Evolutionary conservation across 2,888 invertebrate species (phyloP), one percentile per base, ranked within the genome.

Genomic region (Diadromus collaris): DNA sequence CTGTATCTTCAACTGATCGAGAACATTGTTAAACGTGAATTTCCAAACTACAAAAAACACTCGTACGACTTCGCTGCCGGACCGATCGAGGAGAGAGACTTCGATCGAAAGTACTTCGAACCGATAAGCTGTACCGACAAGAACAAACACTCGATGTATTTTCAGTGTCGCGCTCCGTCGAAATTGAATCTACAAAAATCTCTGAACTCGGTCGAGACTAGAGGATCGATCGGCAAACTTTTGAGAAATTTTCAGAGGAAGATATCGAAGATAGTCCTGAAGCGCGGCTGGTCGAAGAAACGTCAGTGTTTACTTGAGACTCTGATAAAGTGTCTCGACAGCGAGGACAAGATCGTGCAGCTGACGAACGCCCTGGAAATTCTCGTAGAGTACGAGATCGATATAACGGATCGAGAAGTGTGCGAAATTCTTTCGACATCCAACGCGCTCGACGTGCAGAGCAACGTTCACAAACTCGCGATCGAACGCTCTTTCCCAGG

Each of bases 381-480:
- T 16, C 29, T 70, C 7, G 4, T 34, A 16, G 69, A 70, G 0
- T 70, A 70, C 34, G 58, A 48, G 32, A 58, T 70, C 32, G 10
- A 60, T 9, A n/a, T 58, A 13, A 34, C 46, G 16, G 32, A 70
- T 16, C 7, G 3, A 6, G 3, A 60, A 19, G 9, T 60, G 7
- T 60, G n/a, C 21, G 13, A 70, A 4, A 44, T 60, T 0, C 46
- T 60, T 21, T 46, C 46, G 4, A 7, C 16, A 6, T 46, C 69
- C 9, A 46, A 24, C 5, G 44, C 69, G 1, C 32, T 29, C 13
- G 44, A 70, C 32, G 19, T 70, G 32, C 69, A 46, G 60, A 34
- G 16, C 3, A 32, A 19, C 7, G 21, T 65, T n/a, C 64, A 65
- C 29, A 65, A n/a, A 6, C 6, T 21, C 32, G 64, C 19, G 32